phyloP scores from a whole-genome alignment of 2,888 invertebrate species.

The Eilema caniola region DNA sequence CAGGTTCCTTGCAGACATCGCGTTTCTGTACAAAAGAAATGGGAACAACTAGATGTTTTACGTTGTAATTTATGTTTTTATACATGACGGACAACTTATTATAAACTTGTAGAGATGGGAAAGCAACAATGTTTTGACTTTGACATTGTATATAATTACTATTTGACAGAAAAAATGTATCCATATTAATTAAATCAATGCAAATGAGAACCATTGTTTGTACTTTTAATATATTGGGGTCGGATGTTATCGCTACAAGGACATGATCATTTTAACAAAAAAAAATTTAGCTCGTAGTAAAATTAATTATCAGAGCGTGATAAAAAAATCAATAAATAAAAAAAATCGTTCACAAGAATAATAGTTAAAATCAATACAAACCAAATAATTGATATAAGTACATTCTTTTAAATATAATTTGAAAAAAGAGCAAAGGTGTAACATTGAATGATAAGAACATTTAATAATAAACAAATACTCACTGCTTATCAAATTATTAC shows the following conservation, averaged over 20 bases:
- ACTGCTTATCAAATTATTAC: background rate
- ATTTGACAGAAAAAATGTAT: background rate
- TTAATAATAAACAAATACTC: constrained; percentile 5
- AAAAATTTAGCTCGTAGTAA: too few relatives aligned
- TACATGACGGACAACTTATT: background rate
- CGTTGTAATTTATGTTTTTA: background rate
- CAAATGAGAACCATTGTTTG: background rate
- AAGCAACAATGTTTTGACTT: too few relatives aligned
- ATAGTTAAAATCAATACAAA: background rate
- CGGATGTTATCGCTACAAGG: background rate
- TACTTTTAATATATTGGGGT: background rate
- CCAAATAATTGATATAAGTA: too few relatives aligned
- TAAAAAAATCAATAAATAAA: background rate
- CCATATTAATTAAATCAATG: background rate
- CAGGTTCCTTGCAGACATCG: constrained; percentile 53
- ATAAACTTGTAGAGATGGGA: background rate
- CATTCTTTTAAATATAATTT: background rate
- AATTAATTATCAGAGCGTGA: too few relatives aligned
- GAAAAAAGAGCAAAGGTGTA: background rate
- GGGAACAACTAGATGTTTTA: background rate
- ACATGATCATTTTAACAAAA: background rate
- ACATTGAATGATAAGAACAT: background rate
- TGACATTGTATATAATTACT: too few relatives aligned
- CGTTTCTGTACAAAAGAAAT: constrained; percentile 1
- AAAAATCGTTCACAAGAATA: background rate